Evolutionary conservation across 2,113 vertebrate genomes (phyloP), one percentile per base, ranked within the genome.

Genomic region (Poeciliopsis occidentalis): DNA sequence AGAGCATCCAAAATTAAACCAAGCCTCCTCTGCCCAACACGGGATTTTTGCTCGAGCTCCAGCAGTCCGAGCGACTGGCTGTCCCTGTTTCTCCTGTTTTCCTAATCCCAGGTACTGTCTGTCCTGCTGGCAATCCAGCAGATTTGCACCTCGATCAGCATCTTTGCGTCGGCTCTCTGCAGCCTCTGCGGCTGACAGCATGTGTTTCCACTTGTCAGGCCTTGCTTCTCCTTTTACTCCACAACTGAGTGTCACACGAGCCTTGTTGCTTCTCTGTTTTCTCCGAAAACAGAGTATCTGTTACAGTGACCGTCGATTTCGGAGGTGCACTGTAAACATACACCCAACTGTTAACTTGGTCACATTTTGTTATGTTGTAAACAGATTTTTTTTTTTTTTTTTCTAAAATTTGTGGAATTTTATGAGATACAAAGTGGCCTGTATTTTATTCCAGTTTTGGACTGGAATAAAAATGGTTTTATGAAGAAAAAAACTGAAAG

Each of bases 131-230:
- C 66, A 62, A 32, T 72, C 47, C 13, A 41, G 19, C 70, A 84
- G 85, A 83, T 92, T 89, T 87, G 68, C 89, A 90, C 88, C 81
- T 88, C 69, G 54, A 76, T 81, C 70, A 86, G 72, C 78, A 83
- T 91, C 92, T 88, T 83, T 74, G 71, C 69, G 54, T 69, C 85
- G 87, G 84, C 92, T 71, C 69, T 84, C 37, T 57, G 67, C 83
- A 85, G 87, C 89, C 80, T 81, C 82, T 57, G 60, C 69, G 78
- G 74, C 69, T 70, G 19, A 12, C 57, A 72, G 7, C 91, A 92
- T 90, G 84, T 92, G 91, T 90, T 90, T 85, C 88, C 82, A 86
- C 89, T 89, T 76, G 87, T 92, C 93, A 88, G 71, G 15, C 80
- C 32, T 39, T 39, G 63, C 41, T 77, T 78, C 63, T 71, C 64